Percentiles rank a stretch among this genome's conserved stretches.
Evolutionary conservation across 2,888 invertebrate genomes (phyloP).

Genomic region (Melinopterus prodromus): DNA sequence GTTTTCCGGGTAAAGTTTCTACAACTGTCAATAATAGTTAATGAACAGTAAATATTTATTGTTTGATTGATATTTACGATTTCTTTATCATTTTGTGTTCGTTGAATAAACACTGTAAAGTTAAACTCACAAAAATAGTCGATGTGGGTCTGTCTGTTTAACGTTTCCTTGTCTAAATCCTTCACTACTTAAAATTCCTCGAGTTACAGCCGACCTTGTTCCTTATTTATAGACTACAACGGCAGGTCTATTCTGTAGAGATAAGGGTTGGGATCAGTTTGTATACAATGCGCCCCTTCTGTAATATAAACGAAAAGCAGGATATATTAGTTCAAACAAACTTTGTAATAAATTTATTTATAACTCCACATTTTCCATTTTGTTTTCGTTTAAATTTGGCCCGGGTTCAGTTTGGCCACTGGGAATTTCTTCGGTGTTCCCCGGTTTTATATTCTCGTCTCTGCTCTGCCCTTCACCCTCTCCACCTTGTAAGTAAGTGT

Average conservation of each 20-base stretch:
- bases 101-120: not conserved
- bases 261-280: not conserved
- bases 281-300: not conserved
- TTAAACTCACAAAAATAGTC: not conserved
- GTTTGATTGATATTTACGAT: not conserved
- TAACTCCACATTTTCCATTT: not conserved
- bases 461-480: not conserved
- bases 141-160: slow-evolving; percentile 9
- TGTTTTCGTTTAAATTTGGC: not conserved
- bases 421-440: not conserved
- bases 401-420: not conserved
- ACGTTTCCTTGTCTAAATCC: slow-evolving; percentile 41
- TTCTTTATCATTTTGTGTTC: not conserved
- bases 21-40: not conserved
- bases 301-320: not conserved
- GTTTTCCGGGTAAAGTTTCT: not conserved
- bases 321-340: not conserved
- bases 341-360: slow-evolving; percentile 11
- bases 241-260: not conserved
- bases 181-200: slow-evolving; percentile 40
- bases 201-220: slow-evolving; percentile 16
- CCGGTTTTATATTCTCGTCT: not conserved
- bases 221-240: not conserved
- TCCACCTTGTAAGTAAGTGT: not conserved
- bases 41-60: not conserved